A percentile compares a stretch with the other conserved stretches of the same genome.
Evolutionary conservation across 1,140 invertebrate species (phyloP).

Genomic region (Eumeta japonica): DNA sequence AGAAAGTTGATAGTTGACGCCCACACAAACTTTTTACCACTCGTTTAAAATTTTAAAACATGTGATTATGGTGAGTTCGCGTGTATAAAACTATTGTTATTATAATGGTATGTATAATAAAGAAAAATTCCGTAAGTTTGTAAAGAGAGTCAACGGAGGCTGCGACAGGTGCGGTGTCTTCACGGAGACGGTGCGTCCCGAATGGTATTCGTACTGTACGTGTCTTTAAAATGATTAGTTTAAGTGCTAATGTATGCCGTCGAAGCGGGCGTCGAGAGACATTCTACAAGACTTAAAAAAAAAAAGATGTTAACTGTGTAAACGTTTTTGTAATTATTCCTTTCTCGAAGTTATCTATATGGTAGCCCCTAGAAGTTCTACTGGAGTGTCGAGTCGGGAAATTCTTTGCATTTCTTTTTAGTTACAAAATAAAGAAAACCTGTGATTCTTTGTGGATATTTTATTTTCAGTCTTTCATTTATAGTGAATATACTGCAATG

Average conservation of each 20-base stretch:
- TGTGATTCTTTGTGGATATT: constrained; percentile 44
- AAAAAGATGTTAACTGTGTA: constrained; percentile 52
- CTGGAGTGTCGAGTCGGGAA: constrained; percentile 48
- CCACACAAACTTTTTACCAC: constrained; percentile 20
- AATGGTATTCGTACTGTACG: too few relatives aligned
- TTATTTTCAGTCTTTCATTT: constrained; percentile 13
- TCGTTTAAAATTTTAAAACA: constrained; percentile 28
- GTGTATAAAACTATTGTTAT: too few relatives aligned
- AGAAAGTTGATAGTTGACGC: constrained; percentile 23
- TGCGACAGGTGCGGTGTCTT: too few relatives aligned
- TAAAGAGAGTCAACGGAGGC: too few relatives aligned
- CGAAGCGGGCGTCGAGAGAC: constrained; percentile 41
- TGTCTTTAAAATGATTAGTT: too few relatives aligned
- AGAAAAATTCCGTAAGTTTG: too few relatives aligned
- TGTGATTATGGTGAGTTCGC: constrained; percentile 23
- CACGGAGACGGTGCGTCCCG: too few relatives aligned
- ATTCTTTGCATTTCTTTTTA: constrained; percentile 55
- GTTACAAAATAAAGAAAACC: constrained; percentile 51
- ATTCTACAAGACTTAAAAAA: constrained; percentile 55
- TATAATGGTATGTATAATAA: too few relatives aligned
- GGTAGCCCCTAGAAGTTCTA: constrained; percentile 47
- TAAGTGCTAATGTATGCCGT: too few relatives aligned
- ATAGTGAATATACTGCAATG: too few relatives aligned
- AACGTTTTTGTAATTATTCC: constrained; percentile 56
- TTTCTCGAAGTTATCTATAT: constrained; percentile 50